Evolutionary conservation across 1,140 invertebrate genomes (phyloP).

Genomic region (Papilio xuthus): DNA sequence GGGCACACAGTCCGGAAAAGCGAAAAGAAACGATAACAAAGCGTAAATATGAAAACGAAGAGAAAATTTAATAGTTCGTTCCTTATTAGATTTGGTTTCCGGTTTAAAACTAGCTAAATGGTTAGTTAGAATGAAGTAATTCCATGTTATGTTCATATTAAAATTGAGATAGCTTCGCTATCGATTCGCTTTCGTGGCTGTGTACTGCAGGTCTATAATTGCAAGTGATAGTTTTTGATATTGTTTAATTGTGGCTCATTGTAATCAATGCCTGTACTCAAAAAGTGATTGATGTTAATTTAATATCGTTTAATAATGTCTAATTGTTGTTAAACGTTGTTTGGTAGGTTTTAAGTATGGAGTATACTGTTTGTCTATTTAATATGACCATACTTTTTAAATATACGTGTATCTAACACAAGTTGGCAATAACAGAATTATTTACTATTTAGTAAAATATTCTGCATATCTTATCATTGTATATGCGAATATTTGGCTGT

Average conservation of each 20-base stretch:
- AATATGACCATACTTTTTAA: neutral
- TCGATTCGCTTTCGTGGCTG: neutral
- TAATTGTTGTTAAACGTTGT: neutral
- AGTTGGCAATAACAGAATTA: neutral
- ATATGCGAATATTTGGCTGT: no score
- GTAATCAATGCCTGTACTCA: conserved; percentile 21
- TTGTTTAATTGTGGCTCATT: conserved; percentile 22
- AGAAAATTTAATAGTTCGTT: no score
- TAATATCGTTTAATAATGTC: neutral
- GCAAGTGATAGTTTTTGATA: conserved; percentile 3
- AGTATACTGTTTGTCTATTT: no score
- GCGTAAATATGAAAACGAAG: no score
- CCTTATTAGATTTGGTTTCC: no score
- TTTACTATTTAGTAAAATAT: neutral
- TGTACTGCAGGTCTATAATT: neutral
- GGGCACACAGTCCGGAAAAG: neutral
- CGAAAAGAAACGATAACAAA: neutral
- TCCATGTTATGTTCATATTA: neutral
- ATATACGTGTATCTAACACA: neutral
- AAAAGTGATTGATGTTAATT: neutral
- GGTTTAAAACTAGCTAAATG: no score
- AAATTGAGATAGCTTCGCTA: neutral
- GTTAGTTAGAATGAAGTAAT: neutral
- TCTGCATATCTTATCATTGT: no score
- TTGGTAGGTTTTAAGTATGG: neutral